These are phyloP conservation scores for Eleutherodactylus coqui DNA, from an alignment of 2,797 vertebrate species.

Conservation along the genomic window DNA sequence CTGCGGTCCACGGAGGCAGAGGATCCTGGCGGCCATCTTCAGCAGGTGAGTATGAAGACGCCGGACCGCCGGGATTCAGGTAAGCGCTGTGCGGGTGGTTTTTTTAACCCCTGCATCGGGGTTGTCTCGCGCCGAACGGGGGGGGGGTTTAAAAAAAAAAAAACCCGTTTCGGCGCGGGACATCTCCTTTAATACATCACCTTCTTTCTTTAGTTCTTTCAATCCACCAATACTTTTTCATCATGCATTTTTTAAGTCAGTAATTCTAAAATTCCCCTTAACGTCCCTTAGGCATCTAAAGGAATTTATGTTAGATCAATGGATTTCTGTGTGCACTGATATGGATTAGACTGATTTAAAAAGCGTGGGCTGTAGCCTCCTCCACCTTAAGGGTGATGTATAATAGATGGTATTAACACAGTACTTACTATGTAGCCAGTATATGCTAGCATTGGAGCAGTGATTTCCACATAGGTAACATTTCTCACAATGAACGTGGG, in stretches of 20 bases:
- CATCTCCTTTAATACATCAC: too few species aligned
- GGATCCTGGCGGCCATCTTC: too few species aligned
- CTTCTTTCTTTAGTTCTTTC: neutral
- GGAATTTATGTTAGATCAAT: conserved; percentile 19
- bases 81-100: too few species aligned
- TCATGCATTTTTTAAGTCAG: conserved; percentile 7
- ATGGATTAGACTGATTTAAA: conserved; percentile 23
- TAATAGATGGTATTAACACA: conserved; percentile 23
- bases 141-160: too few species aligned
- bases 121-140: too few species aligned
- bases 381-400: conserved; percentile 1
- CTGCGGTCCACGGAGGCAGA: too few species aligned
- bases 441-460: neutral
- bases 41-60: too few species aligned
- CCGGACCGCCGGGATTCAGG: too few species aligned
- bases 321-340: conserved; percentile 4
- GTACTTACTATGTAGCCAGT: conserved; percentile 8
- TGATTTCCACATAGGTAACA: neutral
- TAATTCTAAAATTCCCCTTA: neutral
- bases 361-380: neutral
- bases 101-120: too few species aligned
- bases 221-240: conserved; percentile 10
- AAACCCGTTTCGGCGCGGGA: too few species aligned
- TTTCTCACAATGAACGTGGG: neutral
- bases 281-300: neutral